phyloP scores from a whole-genome alignment of 2,888 invertebrate species.

The Caradrina clavipalpis region DNA sequence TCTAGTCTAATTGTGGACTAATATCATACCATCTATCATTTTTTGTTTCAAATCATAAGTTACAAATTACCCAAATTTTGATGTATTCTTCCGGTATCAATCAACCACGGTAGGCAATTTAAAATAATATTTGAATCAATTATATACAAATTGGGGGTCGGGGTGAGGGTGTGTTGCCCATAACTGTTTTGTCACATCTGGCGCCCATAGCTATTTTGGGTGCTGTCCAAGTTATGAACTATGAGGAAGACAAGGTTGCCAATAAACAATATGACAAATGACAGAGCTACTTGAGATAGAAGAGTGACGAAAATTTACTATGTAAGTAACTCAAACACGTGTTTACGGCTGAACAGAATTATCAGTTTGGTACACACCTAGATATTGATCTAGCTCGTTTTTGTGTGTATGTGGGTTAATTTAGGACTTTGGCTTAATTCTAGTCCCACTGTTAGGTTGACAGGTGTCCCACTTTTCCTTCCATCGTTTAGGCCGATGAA shows the following conservation, averaged over 20 bases:
- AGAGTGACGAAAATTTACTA: neutral
- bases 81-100: slow-evolving; percentile 54
- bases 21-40: slow-evolving; percentile 2
- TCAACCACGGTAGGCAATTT: slow-evolving; percentile 65
- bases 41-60: slow-evolving; percentile 22
- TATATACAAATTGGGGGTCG: slow-evolving; percentile 75
- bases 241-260: neutral
- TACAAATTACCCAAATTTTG: slow-evolving; percentile 42
- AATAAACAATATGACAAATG: neutral
- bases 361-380: no score
- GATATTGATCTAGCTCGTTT: no score
- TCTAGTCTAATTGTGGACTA: slow-evolving; percentile 5
- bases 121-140: slow-evolving; percentile 78
- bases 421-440: no score
- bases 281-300: neutral
- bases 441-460: no score
- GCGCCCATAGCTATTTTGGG: slow-evolving; percentile 23
- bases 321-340: no score
- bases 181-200: slow-evolving; percentile 64
- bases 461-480: no score
- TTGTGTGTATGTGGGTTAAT: no score
- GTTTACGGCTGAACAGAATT: no score
- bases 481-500: no score
- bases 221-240: slow-evolving; percentile 38
- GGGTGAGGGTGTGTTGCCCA: slow-evolving; percentile 48